These are phyloP conservation scores for Paradisaea rubra DNA, from an alignment of 2,113 vertebrate species.

Conservation along the genomic window DNA sequence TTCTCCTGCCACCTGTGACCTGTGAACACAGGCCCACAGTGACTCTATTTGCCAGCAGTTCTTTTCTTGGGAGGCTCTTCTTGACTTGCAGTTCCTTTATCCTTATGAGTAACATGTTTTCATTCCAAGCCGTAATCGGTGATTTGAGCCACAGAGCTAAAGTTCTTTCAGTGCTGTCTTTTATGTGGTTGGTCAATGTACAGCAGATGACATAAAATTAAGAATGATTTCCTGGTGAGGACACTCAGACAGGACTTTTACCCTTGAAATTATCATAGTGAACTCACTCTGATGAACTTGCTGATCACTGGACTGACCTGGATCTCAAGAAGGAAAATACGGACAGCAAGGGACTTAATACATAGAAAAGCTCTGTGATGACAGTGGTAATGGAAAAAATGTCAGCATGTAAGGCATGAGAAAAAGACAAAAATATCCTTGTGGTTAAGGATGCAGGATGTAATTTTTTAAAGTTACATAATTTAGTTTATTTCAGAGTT, in stretches of 20 bases:
- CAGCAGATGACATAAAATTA: not conserved
- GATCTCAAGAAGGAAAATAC: not conserved
- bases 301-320: not conserved
- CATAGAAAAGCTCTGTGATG: not conserved
- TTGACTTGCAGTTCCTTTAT: not conserved
- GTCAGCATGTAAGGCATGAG: not conserved
- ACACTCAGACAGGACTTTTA: not conserved
- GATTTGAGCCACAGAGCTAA: not conserved
- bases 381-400: not conserved
- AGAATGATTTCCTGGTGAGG: not conserved
- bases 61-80: not conserved
- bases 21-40: not conserved
- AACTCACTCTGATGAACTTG: not conserved
- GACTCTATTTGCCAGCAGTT: not conserved
- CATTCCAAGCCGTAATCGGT: not conserved
- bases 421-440: not conserved
- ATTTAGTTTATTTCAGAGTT: not conserved
- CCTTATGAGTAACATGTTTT: not conserved
- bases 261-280: not conserved
- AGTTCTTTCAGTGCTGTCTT: not conserved
- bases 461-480: not conserved
- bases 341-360: not conserved
- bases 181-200: not conserved
- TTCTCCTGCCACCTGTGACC: rapidly evolving
- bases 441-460: not conserved